Conservation (phyloP, 2,113 vertebrate species). For the Lagopus muta region DNA sequence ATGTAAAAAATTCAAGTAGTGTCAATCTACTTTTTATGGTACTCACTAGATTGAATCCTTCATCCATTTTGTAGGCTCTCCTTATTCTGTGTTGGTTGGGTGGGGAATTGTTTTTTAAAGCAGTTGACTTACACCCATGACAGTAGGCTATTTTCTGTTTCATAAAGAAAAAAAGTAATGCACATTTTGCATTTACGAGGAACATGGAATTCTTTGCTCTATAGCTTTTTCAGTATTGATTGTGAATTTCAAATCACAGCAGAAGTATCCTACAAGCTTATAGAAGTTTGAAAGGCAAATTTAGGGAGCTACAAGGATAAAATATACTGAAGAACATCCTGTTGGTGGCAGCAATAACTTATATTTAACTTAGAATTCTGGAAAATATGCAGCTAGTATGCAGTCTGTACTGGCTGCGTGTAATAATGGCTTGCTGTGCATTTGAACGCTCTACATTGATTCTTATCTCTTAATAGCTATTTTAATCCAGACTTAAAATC, state of each 20-base stretch:
- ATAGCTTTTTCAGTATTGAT: background rate
- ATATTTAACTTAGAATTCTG: conserved; percentile 2
- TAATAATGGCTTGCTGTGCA: background rate
- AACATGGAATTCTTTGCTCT: background rate
- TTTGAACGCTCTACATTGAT: conserved; percentile 3
- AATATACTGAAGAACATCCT: conserved; percentile 5
- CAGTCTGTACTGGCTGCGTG: background rate
- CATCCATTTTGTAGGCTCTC: background rate
- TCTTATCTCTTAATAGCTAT: conserved; percentile 10
- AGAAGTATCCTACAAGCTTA: background rate
- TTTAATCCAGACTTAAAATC: conserved; percentile 57
- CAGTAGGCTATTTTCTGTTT: background rate
- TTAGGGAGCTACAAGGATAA: background rate
- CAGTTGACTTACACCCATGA: background rate
- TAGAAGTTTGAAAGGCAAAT: background rate
- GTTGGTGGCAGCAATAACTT: conserved; percentile 69
- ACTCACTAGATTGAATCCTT: background rate
- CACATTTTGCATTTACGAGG: background rate
- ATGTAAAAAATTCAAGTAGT: background rate
- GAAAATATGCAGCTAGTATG: background rate
- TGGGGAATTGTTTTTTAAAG: background rate
- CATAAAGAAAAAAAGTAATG: background rate
- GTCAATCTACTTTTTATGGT: background rate
- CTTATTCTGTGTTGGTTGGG: background rate
- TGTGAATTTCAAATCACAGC: background rate